Conservation (phyloP, 1,140 invertebrate genomes). For the Neotoxoptera formosana region DNA sequence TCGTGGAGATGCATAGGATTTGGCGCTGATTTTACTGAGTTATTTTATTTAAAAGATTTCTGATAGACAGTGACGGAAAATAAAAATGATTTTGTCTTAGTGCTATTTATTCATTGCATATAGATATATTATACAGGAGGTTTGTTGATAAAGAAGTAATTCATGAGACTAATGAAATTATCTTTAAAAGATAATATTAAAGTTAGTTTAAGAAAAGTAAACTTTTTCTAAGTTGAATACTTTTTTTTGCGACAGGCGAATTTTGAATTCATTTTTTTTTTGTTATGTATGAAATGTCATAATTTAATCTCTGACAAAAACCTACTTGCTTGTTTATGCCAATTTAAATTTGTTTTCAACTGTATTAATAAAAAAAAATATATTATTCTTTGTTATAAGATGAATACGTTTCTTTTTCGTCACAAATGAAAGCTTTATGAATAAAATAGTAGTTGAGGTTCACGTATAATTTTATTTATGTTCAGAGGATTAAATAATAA, state of each 20-base stretch:
- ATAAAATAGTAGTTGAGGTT: conserved; percentile 37
- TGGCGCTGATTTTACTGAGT: background rate
- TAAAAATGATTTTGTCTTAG: conserved; percentile 29
- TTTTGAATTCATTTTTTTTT: background rate
- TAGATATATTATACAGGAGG: background rate
- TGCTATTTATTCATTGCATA: background rate
- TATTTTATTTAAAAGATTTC: conserved; percentile 17
- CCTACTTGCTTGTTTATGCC: conserved; percentile 35
- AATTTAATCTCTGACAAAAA: conserved; percentile 24
- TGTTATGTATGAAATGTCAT: background rate
- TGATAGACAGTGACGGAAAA: conserved; percentile 5
- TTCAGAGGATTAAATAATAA: conserved; percentile 40
- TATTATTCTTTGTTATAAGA: conserved; percentile 24
- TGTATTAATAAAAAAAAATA: conserved; percentile 19
- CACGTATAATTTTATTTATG: conserved; percentile 34
- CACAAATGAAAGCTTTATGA: conserved; percentile 27
- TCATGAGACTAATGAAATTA: conserved; percentile 19
- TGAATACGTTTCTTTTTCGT: background rate
- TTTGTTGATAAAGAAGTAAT: conserved; percentile 32
- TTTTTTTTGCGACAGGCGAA: background rate
- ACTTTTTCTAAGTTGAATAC: conserved; percentile 1
- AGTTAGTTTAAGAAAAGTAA: background rate
- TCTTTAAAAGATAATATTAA: conserved; percentile 18
- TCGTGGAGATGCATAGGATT: conserved; percentile 33
- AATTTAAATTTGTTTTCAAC: conserved; percentile 35